A percentile compares a stretch with the other conserved stretches of the same genome.
Evolutionary conservation across 2,888 invertebrate genomes (phyloP).

Genomic region (Dastarcus helophoroides): DNA sequence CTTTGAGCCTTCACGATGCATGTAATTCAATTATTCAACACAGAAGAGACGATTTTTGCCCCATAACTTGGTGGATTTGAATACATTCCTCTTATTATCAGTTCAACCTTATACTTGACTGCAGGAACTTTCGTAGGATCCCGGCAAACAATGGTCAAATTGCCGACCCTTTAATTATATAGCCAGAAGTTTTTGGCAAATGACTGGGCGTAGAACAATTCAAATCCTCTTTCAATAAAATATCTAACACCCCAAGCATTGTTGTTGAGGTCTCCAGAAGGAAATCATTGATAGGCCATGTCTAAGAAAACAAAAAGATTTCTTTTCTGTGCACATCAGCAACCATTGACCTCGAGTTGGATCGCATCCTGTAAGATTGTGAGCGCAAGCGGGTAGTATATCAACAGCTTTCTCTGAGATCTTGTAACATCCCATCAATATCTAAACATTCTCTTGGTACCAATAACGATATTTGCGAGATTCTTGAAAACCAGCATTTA

Average conservation of each 20-base stretch:
- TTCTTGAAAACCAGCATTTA: constrained; percentile 70
- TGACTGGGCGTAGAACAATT: constrained; percentile 87
- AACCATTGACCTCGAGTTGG: constrained; percentile 90
- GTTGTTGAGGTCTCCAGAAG: constrained; percentile 82
- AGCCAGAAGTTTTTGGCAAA: constrained; percentile 99
- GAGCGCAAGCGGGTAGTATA: constrained; percentile 91
- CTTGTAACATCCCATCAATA: constrained; percentile 65
- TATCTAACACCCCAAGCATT: constrained; percentile 90
- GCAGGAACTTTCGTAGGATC: constrained; percentile 48
- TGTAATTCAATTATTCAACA: constrained; percentile 65
- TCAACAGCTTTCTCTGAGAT: constrained; percentile 79
- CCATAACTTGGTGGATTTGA: constrained; percentile 98
- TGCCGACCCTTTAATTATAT: constrained; percentile 95
- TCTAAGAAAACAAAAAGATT: constrained; percentile 88
- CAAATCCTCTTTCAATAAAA: constrained; percentile 80
- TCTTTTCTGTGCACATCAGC: constrained; percentile 70
- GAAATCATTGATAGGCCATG: constrained; percentile 93
- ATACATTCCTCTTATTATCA: constrained; percentile 81
- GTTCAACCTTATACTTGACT: constrained; percentile 77
- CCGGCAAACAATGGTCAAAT: constrained; percentile 71
- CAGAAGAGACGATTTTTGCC: constrained; percentile 75
- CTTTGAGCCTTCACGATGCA: too few relatives aligned
- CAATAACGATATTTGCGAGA: constrained; percentile 87
- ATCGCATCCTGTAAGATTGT: constrained; percentile 97
- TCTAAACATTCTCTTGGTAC: constrained; percentile 64